These are phyloP conservation scores for Trichosurus vulpecula DNA, from an alignment of 2,797 vertebrate species.

Conservation along the genomic window DNA sequence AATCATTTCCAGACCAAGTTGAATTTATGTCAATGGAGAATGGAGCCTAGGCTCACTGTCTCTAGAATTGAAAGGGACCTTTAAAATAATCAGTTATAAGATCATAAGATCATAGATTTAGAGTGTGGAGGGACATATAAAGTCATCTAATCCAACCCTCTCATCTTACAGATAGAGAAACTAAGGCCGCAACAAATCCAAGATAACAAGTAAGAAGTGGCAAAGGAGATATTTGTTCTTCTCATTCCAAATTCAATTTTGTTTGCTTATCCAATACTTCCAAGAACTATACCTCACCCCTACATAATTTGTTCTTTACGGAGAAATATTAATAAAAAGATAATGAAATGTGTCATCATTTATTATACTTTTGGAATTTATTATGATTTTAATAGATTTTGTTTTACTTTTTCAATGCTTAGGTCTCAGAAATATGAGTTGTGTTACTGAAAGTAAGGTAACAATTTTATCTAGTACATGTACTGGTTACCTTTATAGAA, in stretches of 20 bases:
- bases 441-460: constrained; percentile 19
- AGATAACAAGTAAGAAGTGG: not conserved
- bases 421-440: constrained; percentile 22
- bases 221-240: not conserved
- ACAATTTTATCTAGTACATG: not conserved
- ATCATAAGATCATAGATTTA: not conserved
- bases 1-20: constrained; percentile 29
- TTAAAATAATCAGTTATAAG: not conserved
- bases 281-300: not conserved
- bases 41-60: not conserved
- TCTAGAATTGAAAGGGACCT: not conserved
- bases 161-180: not conserved
- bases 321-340: constrained; percentile 7
- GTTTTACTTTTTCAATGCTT: not conserved
- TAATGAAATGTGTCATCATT: not conserved
- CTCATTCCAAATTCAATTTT: not conserved
- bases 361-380: constrained; percentile 2
- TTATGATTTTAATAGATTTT: not conserved
- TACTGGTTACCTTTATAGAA: constrained; percentile 20
- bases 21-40: not conserved
- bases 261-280: not conserved
- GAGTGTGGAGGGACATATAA: not conserved
- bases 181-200: not conserved
- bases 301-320: not conserved
- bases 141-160: not conserved